These are phyloP conservation scores for Homarus gammarus DNA, from an alignment of 2,888 invertebrate genomes.

Conservation along the genomic window DNA sequence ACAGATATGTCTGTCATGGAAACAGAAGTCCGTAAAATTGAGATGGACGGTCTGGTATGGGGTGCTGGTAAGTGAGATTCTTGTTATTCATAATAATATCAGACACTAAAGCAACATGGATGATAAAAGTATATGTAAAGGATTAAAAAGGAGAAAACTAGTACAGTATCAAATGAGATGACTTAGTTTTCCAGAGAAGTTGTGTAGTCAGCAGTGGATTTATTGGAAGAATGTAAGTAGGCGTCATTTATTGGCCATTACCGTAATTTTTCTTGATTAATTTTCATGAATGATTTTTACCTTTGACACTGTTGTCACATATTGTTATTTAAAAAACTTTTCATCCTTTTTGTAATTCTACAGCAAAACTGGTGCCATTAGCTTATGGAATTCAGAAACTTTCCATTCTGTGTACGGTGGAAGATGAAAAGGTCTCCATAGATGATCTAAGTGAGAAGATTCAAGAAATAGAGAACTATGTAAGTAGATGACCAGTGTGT, in stretches of 20 bases:
- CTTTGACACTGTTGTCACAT: too few relatives aligned
- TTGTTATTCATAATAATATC: not conserved
- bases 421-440: slow-evolving; percentile 97
- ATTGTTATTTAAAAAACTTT: not conserved
- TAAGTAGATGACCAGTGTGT: slow-evolving; percentile 36
- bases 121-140: not conserved
- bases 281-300: too few relatives aligned
- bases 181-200: too few relatives aligned
- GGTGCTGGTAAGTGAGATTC: slow-evolving; percentile 85
- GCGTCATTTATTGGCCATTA: too few relatives aligned
- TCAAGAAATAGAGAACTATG: slow-evolving; percentile 92
- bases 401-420: slow-evolving; percentile 96
- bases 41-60: slow-evolving; percentile 96
- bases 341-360: not conserved
- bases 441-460: slow-evolving; percentile 93
- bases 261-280: too few relatives aligned
- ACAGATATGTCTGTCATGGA: slow-evolving; percentile 96
- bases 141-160: not conserved
- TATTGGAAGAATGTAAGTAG: too few relatives aligned
- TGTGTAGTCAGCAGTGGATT: too few relatives aligned
- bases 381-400: slow-evolving; percentile 97
- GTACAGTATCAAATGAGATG: too few relatives aligned
- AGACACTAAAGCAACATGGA: not conserved
- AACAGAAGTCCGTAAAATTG: slow-evolving; percentile 87
- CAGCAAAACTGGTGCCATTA: slow-evolving; percentile 90